A percentile compares a stretch with the other conserved stretches of the same genome.
phyloP scores from a whole-genome alignment of 2,888 invertebrate genomes.

The Pantelozetes paolii region DNA sequence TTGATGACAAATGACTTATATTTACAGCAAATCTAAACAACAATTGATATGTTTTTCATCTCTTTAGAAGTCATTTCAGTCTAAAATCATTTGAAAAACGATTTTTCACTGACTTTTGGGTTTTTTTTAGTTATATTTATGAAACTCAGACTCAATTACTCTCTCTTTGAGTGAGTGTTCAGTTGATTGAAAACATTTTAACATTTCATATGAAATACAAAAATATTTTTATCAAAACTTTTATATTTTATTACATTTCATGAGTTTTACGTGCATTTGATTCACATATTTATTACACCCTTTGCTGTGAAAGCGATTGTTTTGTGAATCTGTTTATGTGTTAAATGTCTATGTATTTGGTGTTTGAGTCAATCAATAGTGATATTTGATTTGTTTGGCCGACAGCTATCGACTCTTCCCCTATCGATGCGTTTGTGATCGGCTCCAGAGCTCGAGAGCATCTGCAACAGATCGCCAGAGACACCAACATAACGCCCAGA shows the following conservation, averaged over 20 bases:
- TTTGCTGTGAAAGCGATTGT: background rate
- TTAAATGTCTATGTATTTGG: background rate
- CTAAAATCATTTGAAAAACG: background rate
- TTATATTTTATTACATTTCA: background rate
- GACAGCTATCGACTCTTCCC: constrained; percentile 40
- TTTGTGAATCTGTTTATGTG: background rate
- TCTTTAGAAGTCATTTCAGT: background rate
- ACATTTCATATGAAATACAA: background rate
- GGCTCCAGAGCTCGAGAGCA: constrained; percentile 43
- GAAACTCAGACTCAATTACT: background rate
- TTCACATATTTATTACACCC: background rate
- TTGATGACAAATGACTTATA: constrained; percentile 8
- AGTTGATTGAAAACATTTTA: constrained; percentile 2
- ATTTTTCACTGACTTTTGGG: background rate
- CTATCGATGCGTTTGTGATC: constrained; percentile 44
- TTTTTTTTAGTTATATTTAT: background rate
- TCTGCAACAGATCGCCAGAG: constrained; percentile 38
- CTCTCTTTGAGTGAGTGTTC: background rate
- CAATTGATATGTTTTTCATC: background rate
- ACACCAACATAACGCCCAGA: constrained; percentile 41
- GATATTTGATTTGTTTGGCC: constrained; percentile 1
- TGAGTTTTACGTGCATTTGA: background rate
- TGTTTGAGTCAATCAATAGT: background rate
- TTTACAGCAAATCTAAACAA: background rate
- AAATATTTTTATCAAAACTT: constrained; percentile 15